Evolutionary conservation across 2,797 vertebrate species (phyloP).

Genomic region (Protonibea diacanthus): DNA sequence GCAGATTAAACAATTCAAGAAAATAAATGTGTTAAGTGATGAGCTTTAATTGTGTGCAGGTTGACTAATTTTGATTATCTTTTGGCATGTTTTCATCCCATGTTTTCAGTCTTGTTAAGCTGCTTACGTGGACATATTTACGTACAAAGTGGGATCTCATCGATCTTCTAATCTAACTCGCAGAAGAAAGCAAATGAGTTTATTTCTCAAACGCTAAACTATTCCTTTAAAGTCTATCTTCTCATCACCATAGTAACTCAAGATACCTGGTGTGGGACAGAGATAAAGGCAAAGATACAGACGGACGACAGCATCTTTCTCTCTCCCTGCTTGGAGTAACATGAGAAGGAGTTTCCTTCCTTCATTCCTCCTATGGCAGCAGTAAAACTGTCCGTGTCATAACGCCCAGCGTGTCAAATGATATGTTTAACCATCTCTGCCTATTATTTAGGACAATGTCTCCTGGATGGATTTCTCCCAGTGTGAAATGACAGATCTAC

Average conservation of each 20-base stretch:
- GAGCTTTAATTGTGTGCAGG: background rate
- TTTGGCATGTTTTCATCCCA: no score
- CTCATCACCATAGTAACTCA: constrained; percentile 16
- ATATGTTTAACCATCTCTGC: constrained; percentile 80
- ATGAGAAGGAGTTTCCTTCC: constrained; percentile 73
- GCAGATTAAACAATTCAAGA: background rate
- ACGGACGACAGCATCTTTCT: constrained; percentile 44
- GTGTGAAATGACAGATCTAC: constrained; percentile 83
- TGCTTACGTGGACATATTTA: background rate
- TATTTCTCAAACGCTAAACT: background rate
- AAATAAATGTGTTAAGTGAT: background rate
- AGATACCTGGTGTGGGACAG: background rate
- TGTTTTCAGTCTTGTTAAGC: background rate
- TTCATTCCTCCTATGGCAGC: constrained; percentile 63
- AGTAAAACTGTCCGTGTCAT: constrained; percentile 80
- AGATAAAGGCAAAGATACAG: constrained; percentile 19
- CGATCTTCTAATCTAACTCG: background rate
- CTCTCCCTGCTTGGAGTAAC: constrained; percentile 62
- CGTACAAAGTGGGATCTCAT: background rate
- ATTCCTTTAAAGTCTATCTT: background rate
- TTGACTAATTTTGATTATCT: background rate
- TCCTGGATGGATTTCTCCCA: constrained; percentile 74
- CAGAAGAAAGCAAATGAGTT: background rate
- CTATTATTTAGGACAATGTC: constrained; percentile 81
- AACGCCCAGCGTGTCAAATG: constrained; percentile 79